Base-by-base conservation (phyloP, 2,797 vertebrate genomes). In the Ceryle rudis region DNA sequence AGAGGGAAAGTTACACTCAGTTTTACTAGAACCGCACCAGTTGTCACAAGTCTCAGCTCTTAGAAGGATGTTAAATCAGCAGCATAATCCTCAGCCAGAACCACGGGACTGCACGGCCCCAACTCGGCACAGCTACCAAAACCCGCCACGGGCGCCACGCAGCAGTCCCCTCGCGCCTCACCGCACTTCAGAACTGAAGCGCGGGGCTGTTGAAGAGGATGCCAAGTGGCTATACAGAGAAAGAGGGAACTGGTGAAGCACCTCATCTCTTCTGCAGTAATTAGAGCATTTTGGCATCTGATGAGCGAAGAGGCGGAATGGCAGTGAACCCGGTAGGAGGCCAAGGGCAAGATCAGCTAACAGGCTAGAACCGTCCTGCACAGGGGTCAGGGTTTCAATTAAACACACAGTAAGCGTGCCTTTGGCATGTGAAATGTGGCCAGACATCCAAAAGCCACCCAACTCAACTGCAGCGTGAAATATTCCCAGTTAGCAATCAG, bases 161-260 rank as follows among this genome's bases (percentile, higher is more conserved):
- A 14, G 4, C 0, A 23, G 23, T 6, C 22, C 17, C 25, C n/a
- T 14, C 2, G 0, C 0, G 19, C 52, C 37, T 44, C 47, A 1
- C 16, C 5, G 47, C 54, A 26, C 42, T 51, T 46, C 8, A 33
- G 12, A 54, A 19, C 0, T 8, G 22, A 57, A 42, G 23, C 31
- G 37, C 42, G 25, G 28, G 5, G 16, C 41, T 39, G 7, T 20
- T 29, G 11, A 20, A 28, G 29, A 51, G 21, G 39, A 77, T 14
- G 16, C 18, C 14, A 39, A 17, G 15, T 2, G 12, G 26, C 69
- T 72, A 31, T 8, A 12, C 19, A 52, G 35, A 74, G 5, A 29
- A 44, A 60, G 15, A 51, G 16, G 26, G 11, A 67, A 82, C 25
- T 46, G 35, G 22, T 44, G 29, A 72, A 41, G 42, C 49, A 51